Evolutionary conservation across 2,797 vertebrate species (phyloP).

Genomic region (Myotis pilosus): DNA sequence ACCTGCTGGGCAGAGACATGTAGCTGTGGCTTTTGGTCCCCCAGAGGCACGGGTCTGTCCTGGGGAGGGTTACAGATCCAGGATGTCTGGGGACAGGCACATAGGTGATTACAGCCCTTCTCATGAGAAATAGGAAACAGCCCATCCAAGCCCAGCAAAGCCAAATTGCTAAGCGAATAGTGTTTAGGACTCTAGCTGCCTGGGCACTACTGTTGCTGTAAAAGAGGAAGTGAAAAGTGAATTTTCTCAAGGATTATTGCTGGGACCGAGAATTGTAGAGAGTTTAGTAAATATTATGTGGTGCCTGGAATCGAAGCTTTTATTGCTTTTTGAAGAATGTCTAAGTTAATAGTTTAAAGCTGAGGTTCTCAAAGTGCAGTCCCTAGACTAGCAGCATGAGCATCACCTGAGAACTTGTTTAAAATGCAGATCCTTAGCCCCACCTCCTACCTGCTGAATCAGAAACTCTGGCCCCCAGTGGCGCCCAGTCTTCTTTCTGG

Average conservation of each 20-base stretch:
- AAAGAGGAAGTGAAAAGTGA: neutral
- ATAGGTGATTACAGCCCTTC: neutral
- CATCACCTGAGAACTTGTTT: neutral
- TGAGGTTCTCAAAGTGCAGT: neutral
- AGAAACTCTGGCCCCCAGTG: neutral
- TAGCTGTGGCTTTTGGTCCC: conserved; percentile 78
- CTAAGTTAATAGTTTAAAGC: neutral
- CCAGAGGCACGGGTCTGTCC: conserved; percentile 12
- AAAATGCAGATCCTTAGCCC: neutral
- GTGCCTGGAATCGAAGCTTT: neutral
- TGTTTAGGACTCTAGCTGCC: neutral
- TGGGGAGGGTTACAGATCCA: neutral
- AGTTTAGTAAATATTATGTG: neutral
- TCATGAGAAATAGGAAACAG: conserved; percentile 26
- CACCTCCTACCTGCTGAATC: neutral
- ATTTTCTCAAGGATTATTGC: neutral
- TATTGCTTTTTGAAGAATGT: neutral
- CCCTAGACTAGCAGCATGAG: neutral
- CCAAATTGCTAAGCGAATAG: neutral
- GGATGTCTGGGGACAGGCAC: conserved; percentile 57
- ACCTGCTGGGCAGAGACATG: conserved; percentile 87
- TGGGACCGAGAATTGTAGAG: conserved; percentile 7
- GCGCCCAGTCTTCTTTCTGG: neutral
- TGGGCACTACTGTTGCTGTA: neutral
- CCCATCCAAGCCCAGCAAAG: neutral